phyloP scores from a whole-genome alignment of 1,140 invertebrate species.

The Chrysoperla carnea region DNA sequence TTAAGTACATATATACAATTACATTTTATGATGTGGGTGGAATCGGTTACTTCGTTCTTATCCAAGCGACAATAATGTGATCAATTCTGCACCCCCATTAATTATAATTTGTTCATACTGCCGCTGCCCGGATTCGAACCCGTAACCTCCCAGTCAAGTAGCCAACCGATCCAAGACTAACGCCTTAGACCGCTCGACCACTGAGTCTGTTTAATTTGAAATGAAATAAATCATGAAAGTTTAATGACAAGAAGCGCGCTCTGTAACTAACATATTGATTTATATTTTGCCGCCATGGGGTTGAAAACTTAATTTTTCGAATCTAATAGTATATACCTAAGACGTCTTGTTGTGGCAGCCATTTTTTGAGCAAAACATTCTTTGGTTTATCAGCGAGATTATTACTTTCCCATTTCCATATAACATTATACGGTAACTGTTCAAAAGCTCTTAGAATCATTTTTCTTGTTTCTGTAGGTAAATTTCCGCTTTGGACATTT shows the following conservation, averaged over 20 bases:
- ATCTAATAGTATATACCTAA: constrained; percentile 12
- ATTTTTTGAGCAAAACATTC: constrained; percentile 20
- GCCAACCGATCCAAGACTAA: too few relatives aligned
- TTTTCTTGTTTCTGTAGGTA: neutral
- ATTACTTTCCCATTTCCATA: constrained; percentile 11
- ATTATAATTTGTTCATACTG: too few relatives aligned
- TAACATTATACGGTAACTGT: constrained; percentile 7
- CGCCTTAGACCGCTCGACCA: too few relatives aligned
- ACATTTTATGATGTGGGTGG: too few relatives aligned
- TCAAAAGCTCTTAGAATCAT: constrained; percentile 3
- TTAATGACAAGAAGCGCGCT: constrained; percentile 7
- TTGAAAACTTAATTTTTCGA: constrained; percentile 12
- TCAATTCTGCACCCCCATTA: too few relatives aligned
- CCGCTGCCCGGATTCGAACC: too few relatives aligned
- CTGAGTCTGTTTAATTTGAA: too few relatives aligned
- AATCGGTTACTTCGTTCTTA: too few relatives aligned
- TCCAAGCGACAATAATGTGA: too few relatives aligned
- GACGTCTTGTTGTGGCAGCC: constrained; percentile 32
- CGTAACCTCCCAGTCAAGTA: too few relatives aligned
- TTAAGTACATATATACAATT: too few relatives aligned
- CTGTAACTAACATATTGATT: constrained; percentile 16
- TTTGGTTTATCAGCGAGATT: neutral
- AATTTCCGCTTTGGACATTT: constrained; percentile 6
- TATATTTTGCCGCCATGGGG: constrained; percentile 12
- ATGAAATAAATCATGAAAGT: constrained; percentile 28